Evolutionary conservation across 2,888 invertebrate genomes (phyloP), one percentile per base, ranked within the genome.

Genomic region (Phanerotoma sp.): DNA sequence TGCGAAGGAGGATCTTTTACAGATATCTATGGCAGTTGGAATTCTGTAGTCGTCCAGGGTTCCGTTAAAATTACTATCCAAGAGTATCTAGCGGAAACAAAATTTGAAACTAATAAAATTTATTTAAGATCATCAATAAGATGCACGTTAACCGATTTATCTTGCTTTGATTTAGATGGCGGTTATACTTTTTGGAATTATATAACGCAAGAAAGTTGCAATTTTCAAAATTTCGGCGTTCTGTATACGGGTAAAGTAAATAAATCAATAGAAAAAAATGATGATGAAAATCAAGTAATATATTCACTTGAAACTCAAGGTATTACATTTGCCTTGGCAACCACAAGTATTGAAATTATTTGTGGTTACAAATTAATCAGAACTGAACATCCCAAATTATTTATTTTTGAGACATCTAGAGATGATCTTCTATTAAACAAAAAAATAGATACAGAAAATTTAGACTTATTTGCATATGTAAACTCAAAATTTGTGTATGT

Each of bases 401-500:
- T 60, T n/a, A 62, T 62, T 13, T 30, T 15, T 16, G 38, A 38
- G 18, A 38, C 38, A 6, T 5, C 2, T 16, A 38, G 18, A 15
- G 18, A 38, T 16, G 20, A 40, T 13, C 56, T 58, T 37, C 16
- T 42, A 9, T 16, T 15, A 1, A 37, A 33, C 16, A 38, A 21
- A n/a, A 9, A n/a, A 28, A 11, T 52, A 1, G 25, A 11, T 2
- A 35, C 30, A 15, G 44, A 35, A 20, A 51, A 58, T 32, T 40
- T 58, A 10, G 57, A 62, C 45, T 11, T 62, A 20, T 48, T 57
- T 16, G 20, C 30, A 1, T 62, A 63, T 22, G 44, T 63, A 11
- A 62, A 62, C 28, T 40, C 58, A 21, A 63, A 65, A 54, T 64
- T 65, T n/a, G 33, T 64, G 21, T 65, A 64, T 22, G 51, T 60